Evolutionary conservation across 2,113 vertebrate genomes (phyloP).

Genomic region (Falcunculus frontatus): DNA sequence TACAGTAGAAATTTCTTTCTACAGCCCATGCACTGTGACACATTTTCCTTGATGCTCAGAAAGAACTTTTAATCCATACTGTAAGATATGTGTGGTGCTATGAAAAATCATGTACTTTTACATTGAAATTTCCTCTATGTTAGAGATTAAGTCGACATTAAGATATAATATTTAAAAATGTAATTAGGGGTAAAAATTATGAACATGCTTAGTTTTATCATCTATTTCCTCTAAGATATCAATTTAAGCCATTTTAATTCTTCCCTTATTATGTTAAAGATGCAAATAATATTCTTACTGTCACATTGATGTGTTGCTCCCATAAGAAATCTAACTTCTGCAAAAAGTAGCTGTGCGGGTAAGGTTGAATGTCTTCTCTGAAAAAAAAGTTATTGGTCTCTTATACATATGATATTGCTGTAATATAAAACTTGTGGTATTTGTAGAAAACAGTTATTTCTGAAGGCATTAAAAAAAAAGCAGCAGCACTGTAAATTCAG

Average conservation of each 20-base stretch:
- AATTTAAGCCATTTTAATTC: not conserved
- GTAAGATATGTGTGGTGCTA: not conserved
- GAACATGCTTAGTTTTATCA: not conserved
- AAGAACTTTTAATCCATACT: not conserved
- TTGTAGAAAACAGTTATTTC: not conserved
- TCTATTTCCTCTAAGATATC: not conserved
- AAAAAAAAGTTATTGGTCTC: not conserved
- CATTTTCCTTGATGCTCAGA: not conserved
- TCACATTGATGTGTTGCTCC: not conserved
- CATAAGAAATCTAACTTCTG: not conserved
- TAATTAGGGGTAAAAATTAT: not conserved
- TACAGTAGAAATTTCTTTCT: not conserved
- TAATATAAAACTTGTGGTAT: not conserved
- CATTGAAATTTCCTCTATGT: not conserved
- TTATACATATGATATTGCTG: not conserved
- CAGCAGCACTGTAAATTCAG: not conserved
- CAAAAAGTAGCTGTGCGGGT: not conserved
- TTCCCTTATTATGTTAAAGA: not conserved
- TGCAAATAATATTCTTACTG: not conserved
- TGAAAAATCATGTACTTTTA: not conserved
- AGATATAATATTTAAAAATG: not conserved
- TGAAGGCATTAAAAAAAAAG: not conserved
- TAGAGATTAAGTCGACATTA: not conserved
- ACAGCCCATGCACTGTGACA: not conserved
- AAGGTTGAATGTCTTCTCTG: not conserved